Evolutionary conservation across 2,797 vertebrate genomes (phyloP).

Genomic region (Poeciliopsis turneri): DNA sequence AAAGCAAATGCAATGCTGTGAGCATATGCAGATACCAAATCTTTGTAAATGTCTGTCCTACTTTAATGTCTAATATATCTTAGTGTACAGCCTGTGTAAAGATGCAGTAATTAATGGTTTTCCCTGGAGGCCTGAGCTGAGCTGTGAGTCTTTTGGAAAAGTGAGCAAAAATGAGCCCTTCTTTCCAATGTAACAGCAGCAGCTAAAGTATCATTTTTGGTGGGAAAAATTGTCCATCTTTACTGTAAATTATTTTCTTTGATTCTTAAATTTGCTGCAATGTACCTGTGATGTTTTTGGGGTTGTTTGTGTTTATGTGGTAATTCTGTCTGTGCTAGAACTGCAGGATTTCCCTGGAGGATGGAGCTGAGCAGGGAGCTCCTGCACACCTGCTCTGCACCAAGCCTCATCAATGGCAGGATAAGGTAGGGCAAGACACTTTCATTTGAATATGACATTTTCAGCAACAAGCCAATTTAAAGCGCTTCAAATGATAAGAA

Average conservation of each 20-base stretch:
- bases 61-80: slow-evolving; percentile 49
- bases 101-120: slow-evolving; percentile 47
- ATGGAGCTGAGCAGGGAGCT: not conserved
- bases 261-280: slow-evolving; percentile 33
- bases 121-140: slow-evolving; percentile 33
- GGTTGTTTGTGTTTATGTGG: not conserved
- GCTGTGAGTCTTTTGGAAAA: slow-evolving; percentile 44
- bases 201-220: slow-evolving; percentile 50
- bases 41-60: slow-evolving; percentile 41
- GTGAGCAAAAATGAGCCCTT: slow-evolving; percentile 30
- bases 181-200: slow-evolving; percentile 43
- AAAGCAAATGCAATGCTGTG: slow-evolving; percentile 25
- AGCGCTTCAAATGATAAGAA: not conserved
- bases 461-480: not conserved
- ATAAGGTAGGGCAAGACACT: not conserved
- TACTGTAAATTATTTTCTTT: slow-evolving; percentile 51
- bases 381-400: not conserved
- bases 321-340: not conserved
- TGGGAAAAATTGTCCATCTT: slow-evolving; percentile 44
- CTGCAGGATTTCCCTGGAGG: not conserved
- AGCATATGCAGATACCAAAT: slow-evolving; percentile 35
- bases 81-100: slow-evolving; percentile 44
- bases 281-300: not conserved
- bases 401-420: not conserved
- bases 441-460: not conserved